Base-by-base conservation (phyloP, 2,888 invertebrate species). In the Brachynemurus nebulosus region DNA sequence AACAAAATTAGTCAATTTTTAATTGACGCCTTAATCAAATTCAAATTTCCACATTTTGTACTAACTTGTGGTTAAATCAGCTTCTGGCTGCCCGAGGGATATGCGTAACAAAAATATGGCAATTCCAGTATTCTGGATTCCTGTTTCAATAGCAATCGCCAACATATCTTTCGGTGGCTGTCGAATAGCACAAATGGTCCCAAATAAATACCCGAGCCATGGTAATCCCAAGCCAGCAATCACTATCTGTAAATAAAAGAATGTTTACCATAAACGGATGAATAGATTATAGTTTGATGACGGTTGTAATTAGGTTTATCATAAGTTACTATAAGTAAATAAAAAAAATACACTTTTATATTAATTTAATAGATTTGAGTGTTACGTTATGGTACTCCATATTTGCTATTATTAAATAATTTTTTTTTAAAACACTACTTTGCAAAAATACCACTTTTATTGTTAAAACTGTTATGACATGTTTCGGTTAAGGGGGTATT, bases 141-240 rank as follows among this genome's bases (percentile, higher is more conserved):
- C 91, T 4, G 89, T 86, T 69, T 95, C 95, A 40, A 95, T 81
- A 39, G 88, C 81, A 55, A 95, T 91, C 4, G 95, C 89, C n/a
- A 88, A 65, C 2, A 78, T 67, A 61, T 92, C 86, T 3, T 70
- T 61, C 35, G 70, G 61, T 4, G 75, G 68, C 58, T 83, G 85
- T 19, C 70, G 68, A 42, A 69, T 65, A 0, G 88, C 79, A 1
- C 75, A 54, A 7, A 71, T 35, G 59, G 77, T 81, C 2, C 89
- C 90, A 27, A 76, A 65, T 2, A 68, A 42, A 60, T 86, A 91
- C 0, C 91, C 91, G 23, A 86, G 57, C 79, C 85, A 86, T 0
- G 91, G 90, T 39, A 91, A 66, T 1, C 80, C 74, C 61, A 89
- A 71, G 2, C 90, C 90, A 2, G 85, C 81, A 7, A 86, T 59